Percentiles rank a stretch among this genome's conserved stretches.
Conservation (phyloP, 2,888 invertebrate genomes). For the Dimorphilus gyrociliatus region DNA sequence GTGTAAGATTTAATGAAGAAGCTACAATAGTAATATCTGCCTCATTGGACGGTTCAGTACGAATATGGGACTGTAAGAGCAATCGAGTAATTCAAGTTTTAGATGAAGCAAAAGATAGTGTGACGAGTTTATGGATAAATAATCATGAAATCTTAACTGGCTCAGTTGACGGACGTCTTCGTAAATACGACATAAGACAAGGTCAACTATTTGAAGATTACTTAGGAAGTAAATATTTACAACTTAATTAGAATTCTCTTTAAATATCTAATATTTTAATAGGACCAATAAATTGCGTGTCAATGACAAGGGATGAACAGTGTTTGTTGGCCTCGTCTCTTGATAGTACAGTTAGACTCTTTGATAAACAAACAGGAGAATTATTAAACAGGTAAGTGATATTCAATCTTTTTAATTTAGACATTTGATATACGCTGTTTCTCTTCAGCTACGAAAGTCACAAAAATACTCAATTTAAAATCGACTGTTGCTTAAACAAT, state of each 20-base stretch:
- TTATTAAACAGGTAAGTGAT: conserved; percentile 31
- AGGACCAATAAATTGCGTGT: conserved; percentile 64
- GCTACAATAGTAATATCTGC: conserved; percentile 80
- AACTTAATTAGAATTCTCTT: too few species aligned
- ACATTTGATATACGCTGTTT: conserved; percentile 1
- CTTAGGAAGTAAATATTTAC: conserved; percentile 54
- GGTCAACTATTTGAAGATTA: conserved; percentile 68
- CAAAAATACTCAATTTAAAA: conserved; percentile 57
- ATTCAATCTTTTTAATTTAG: conserved; percentile 4
- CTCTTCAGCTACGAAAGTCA: conserved; percentile 59
- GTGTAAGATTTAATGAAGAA: conserved; percentile 81
- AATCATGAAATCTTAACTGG: conserved; percentile 76
- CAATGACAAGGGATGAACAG: conserved; percentile 76
- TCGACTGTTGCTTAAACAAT: conserved; percentile 68
- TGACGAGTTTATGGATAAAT: conserved; percentile 49
- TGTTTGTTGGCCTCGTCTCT: conserved; percentile 70
- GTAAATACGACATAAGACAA: conserved; percentile 72
- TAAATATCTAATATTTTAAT: conserved; percentile 7
- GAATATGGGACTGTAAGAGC: conserved; percentile 68
- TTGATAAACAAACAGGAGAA: conserved; percentile 68
- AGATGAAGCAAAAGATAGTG: conserved; percentile 80
- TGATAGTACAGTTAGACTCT: conserved; percentile 61
- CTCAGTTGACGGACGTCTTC: conserved; percentile 69
- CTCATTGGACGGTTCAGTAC: conserved; percentile 76
- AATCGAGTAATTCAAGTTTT: conserved; percentile 41